A percentile compares a stretch with the other conserved stretches of the same genome.
Evolutionary conservation across 2,113 vertebrate species (phyloP).

Genomic region (Oriolus oriolus): DNA sequence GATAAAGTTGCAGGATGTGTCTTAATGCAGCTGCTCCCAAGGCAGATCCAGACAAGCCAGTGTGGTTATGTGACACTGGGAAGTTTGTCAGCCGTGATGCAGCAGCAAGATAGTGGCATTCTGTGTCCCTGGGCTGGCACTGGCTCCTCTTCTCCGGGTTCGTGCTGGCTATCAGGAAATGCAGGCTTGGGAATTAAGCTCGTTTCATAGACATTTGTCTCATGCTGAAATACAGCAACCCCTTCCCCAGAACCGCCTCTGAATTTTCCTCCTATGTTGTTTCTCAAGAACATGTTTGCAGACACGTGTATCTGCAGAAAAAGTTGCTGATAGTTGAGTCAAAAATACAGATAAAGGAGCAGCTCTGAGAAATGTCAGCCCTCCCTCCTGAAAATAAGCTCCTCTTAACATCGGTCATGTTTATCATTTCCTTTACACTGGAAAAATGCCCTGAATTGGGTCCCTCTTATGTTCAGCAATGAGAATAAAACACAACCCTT

Average conservation of each 20-base stretch:
- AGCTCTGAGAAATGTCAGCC: not conserved
- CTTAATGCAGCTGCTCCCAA: not conserved
- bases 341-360: not conserved
- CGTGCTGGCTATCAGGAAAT: accelerated
- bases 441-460: not conserved
- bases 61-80: not conserved
- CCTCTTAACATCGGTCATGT: not conserved
- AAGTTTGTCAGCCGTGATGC: not conserved
- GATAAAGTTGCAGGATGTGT: not conserved
- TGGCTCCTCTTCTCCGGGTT: not conserved
- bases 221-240: accelerated
- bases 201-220: not conserved
- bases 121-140: not conserved
- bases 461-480: not conserved
- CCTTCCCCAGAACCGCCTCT: not conserved
- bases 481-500: not conserved
- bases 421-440: not conserved
- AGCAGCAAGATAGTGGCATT: accelerated
- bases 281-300: not conserved
- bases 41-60: not conserved
- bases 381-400: not conserved
- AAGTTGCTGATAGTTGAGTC: not conserved
- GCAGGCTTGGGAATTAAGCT: not conserved
- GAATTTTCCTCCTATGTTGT: not conserved
- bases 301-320: accelerated